A percentile compares a stretch with the other conserved stretches of the same genome.
Evolutionary conservation across 2,113 vertebrate genomes (phyloP).

Genomic region (Hippocampus zosterae): DNA sequence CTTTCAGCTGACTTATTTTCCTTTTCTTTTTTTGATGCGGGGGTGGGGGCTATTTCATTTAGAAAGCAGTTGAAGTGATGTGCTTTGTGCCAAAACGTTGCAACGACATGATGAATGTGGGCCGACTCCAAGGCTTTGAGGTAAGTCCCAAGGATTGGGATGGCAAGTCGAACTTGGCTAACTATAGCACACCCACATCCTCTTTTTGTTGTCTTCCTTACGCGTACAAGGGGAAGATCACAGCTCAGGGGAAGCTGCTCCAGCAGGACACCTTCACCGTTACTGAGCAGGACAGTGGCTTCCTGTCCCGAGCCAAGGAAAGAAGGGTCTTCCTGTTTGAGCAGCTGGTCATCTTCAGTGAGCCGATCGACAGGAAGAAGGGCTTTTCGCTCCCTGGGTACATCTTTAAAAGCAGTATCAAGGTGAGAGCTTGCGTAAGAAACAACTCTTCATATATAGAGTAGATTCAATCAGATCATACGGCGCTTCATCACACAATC

Average conservation of each 20-base stretch:
- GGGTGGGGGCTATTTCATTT: constrained; percentile 4
- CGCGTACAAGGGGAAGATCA: constrained; percentile 81
- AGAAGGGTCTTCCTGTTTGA: constrained; percentile 89
- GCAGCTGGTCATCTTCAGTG: constrained; percentile 89
- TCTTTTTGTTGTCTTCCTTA: constrained; percentile 20
- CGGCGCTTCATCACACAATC: not conserved
- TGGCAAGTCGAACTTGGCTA: constrained; percentile 21
- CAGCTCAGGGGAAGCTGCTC: constrained; percentile 87
- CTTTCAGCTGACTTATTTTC: not conserved
- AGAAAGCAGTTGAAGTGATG: constrained; percentile 92
- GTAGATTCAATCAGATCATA: not conserved
- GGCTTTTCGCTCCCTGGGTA: constrained; percentile 81
- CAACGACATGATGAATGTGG: constrained; percentile 93
- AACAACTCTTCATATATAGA: not conserved
- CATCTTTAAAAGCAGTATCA: constrained; percentile 87
- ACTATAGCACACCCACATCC: constrained; percentile 21
- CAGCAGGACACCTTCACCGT: constrained; percentile 88
- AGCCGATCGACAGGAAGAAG: constrained; percentile 84
- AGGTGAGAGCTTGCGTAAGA: constrained; percentile 65
- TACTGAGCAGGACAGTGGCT: constrained; percentile 78
- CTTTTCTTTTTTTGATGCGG: not conserved
- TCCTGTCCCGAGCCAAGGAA: constrained; percentile 82
- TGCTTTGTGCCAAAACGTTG: constrained; percentile 91
- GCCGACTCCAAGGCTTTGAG: constrained; percentile 89
- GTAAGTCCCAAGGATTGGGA: constrained; percentile 57